These are phyloP conservation scores for Eurois occulta DNA, from an alignment of 2,888 invertebrate genomes.

Conservation along the genomic window DNA sequence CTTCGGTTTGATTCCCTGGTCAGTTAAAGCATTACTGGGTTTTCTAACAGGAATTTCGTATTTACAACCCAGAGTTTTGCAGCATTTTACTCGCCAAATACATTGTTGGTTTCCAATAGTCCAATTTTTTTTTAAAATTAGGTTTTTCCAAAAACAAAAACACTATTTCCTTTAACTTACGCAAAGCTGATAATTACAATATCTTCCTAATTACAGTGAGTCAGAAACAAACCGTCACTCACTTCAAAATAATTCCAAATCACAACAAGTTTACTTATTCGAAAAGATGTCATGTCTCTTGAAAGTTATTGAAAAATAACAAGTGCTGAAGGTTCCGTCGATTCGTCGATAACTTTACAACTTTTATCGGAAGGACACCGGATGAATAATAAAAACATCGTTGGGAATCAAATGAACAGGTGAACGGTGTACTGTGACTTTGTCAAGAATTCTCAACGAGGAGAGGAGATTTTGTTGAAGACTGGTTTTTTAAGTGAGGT, in stretches of 20 bases:
- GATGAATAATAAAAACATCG: conserved; percentile 70
- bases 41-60: too few relatives aligned
- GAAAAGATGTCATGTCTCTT: conserved; percentile 38
- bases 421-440: conserved; percentile 60
- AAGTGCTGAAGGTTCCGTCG: conserved; percentile 46
- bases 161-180: too few relatives aligned
- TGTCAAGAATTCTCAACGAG: conserved; percentile 25
- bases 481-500: conserved; percentile 5
- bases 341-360: conserved; percentile 55
- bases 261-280: conserved; percentile 28
- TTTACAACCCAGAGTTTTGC: too few relatives aligned
- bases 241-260: conserved; percentile 1
- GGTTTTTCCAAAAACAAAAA: too few relatives aligned
- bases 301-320: conserved; percentile 66
- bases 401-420: conserved; percentile 61
- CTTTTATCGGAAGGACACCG: conserved; percentile 68
- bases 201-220: too few relatives aligned
- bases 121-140: too few relatives aligned
- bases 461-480: conserved; percentile 2
- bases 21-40: too few relatives aligned
- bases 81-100: too few relatives aligned
- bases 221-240: too few relatives aligned
- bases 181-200: too few relatives aligned
- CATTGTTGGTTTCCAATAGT: too few relatives aligned
- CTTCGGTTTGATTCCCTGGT: too few relatives aligned